Conservation (phyloP, 1,140 invertebrate genomes). For the Conus betulinus region DNA sequence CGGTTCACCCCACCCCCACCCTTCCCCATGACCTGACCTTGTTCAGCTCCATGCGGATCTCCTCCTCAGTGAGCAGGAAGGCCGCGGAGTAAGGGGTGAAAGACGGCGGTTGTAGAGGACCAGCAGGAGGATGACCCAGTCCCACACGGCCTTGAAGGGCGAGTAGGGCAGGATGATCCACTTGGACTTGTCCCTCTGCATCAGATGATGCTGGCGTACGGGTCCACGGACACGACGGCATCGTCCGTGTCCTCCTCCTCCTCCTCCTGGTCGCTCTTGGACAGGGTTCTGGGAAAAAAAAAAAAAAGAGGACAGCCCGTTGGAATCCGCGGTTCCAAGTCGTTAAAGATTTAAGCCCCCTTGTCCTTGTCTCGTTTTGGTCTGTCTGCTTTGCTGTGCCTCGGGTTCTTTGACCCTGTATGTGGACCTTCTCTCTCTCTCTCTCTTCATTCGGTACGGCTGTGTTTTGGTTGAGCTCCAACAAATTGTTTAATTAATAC, state of each 20-base stretch:
- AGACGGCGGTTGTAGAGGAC: constrained; percentile 99
- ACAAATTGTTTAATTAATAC: too few relatives aligned
- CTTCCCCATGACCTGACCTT: constrained; percentile 33
- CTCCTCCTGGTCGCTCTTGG: constrained; percentile 22
- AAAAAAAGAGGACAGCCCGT: too few relatives aligned
- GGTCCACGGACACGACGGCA: constrained; percentile 31
- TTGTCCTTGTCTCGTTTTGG: too few relatives aligned
- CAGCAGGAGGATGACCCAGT: constrained; percentile 97
- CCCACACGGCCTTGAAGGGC: constrained; percentile 99
- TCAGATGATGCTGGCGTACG: constrained; percentile 52
- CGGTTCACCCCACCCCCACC: background rate
- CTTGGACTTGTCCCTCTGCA: constrained; percentile 55
- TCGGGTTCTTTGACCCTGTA: background rate
- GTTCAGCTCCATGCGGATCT: constrained; percentile 71
- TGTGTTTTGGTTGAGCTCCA: too few relatives aligned
- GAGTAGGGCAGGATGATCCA: constrained; percentile 97
- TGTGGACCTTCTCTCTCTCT: background rate
- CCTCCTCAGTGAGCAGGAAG: constrained; percentile 92
- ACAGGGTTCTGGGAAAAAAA: background rate
- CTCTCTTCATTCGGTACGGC: too few relatives aligned
- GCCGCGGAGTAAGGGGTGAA: constrained; percentile 99
- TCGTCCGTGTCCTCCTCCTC: constrained; percentile 32
- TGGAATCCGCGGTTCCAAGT: too few relatives aligned
- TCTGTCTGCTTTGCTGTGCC: too few relatives aligned
- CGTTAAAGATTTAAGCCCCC: too few relatives aligned